These are phyloP conservation scores for Sinodicranocentrus sp. DNA, from an alignment of 2,888 invertebrate genomes.

Conservation along the genomic window DNA sequence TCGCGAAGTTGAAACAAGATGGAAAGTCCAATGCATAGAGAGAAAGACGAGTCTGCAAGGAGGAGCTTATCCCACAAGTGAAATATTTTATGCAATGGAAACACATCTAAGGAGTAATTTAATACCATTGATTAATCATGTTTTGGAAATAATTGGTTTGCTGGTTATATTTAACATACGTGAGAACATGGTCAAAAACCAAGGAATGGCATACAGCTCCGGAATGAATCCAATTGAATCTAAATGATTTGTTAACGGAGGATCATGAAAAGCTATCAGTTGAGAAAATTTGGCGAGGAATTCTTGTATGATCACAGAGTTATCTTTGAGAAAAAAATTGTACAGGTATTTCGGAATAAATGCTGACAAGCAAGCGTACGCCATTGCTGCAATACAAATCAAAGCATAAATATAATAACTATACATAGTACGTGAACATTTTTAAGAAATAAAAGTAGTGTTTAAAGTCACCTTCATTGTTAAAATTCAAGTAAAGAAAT, in stretches of 20 bases:
- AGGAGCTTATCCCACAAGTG: conserved; percentile 98
- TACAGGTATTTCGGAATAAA: conserved; percentile 98
- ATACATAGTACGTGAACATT: too few relatives aligned
- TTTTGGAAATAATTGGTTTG: not conserved
- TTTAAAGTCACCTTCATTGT: conserved; percentile 94
- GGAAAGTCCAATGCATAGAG: conserved; percentile 95
- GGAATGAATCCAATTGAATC: conserved; percentile 95
- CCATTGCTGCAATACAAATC: too few relatives aligned
- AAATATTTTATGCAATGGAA: conserved; percentile 97
- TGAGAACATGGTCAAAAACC: conserved; percentile 99
- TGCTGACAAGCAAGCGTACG: conserved; percentile 95
- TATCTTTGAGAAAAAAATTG: conserved; percentile 98
- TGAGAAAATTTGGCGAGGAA: conserved; percentile 98
- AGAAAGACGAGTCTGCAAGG: conserved; percentile 94
- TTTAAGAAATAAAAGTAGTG: not conserved
- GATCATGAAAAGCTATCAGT: conserved; percentile 96
- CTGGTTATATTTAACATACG: conserved; percentile 84
- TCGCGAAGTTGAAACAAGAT: conserved; percentile 92
- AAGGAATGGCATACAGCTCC: conserved; percentile 98
- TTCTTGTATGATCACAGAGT: conserved; percentile 97
- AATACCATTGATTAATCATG: not conserved
- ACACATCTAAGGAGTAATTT: conserved; percentile 86
- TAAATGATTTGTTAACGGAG: conserved; percentile 93
- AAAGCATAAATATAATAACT: too few relatives aligned
- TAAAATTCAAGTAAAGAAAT: conserved; percentile 97